phyloP scores from a whole-genome alignment of 1,140 invertebrate species.

The Aphis gossypii region DNA sequence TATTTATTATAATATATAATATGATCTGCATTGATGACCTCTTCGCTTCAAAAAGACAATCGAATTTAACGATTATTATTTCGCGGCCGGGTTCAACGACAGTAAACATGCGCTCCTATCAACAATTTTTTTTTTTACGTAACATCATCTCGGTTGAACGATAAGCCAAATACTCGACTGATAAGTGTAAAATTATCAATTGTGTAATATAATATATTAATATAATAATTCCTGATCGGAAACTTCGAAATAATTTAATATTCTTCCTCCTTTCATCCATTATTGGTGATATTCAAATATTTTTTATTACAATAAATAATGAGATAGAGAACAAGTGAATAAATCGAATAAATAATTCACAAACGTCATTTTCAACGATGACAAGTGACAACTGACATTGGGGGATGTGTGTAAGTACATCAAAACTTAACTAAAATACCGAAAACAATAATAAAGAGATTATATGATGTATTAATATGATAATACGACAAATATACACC shows the following conservation, averaged over 20 bases:
- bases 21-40: neutral
- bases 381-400: no score
- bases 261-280: neutral
- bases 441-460: neutral
- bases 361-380: neutral
- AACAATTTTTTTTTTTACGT: neutral
- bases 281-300: neutral
- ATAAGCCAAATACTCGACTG: neutral
- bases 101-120: neutral
- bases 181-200: constrained; percentile 9
- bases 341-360: neutral
- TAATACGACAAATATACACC: neutral
- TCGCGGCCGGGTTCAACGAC: neutral
- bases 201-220: neutral
- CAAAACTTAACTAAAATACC: neutral
- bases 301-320: neutral
- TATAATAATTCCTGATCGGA: neutral
- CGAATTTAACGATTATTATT: neutral
- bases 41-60: neutral
- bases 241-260: neutral
- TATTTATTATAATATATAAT: neutral
- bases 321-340: neutral
- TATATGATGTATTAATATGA: neutral
- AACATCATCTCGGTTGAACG: neutral
- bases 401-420: neutral